Conservation (phyloP, 2,113 vertebrate genomes). For the Atractosteus spatula region DNA sequence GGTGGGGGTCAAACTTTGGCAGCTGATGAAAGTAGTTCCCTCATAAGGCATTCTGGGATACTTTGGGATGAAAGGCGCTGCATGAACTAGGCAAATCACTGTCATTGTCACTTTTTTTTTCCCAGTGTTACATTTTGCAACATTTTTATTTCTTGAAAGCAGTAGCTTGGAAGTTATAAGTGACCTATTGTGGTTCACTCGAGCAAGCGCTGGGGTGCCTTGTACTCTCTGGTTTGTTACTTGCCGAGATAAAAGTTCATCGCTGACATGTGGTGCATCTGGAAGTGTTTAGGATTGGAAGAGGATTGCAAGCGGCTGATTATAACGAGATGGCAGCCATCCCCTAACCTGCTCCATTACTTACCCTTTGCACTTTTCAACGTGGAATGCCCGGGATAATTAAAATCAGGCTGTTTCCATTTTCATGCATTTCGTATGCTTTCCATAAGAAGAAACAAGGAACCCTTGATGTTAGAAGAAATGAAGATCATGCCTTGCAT, state of each 20-base stretch:
- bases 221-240: slow-evolving; percentile 13
- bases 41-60: no score
- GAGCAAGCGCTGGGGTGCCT: slow-evolving; percentile 48
- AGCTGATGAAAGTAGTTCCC: no score
- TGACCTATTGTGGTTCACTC: background rate
- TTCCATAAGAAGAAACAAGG: background rate
- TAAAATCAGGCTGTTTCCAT: background rate
- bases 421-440: background rate
- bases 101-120: no score
- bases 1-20: no score
- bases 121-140: no score
- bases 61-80: no score
- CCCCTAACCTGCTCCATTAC: slow-evolving; percentile 6
- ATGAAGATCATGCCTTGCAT: background rate
- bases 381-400: slow-evolving; percentile 1
- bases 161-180: no score
- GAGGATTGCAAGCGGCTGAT: slow-evolving; percentile 13
- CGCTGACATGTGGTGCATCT: slow-evolving; percentile 66
- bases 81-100: no score
- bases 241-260: slow-evolving; percentile 51
- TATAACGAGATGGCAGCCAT: slow-evolving; percentile 5
- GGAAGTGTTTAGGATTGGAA: slow-evolving; percentile 56
- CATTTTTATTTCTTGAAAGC: no score
- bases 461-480: background rate
- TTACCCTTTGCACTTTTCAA: slow-evolving; percentile 1